Base-by-base conservation (phyloP, 64 coral and sea anemone genomes). In the Stylophora pistillata region DNA sequence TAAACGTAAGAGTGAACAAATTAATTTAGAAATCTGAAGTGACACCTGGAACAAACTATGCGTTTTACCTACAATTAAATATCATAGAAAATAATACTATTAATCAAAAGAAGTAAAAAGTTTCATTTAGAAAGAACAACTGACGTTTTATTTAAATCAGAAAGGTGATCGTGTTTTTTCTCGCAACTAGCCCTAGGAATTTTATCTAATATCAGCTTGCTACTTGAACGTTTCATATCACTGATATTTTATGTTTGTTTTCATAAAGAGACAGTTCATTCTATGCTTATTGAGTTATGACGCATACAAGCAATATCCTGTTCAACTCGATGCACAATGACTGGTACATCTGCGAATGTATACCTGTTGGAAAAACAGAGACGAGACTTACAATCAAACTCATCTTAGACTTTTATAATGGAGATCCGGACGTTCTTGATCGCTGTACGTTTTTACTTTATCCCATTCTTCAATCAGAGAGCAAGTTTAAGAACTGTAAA, bases 331-430 rank as follows among this genome's bases (percentile, higher is more conserved):
- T 85, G 79, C 86, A 88, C 53, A 78, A 81, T 5, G 94, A 91
- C 52, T 95, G 94, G 94, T 95, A 85, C n/a, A 65, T 92, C 17
- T 95, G 94, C 63, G 90, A 95, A 74, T 73, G 72, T 47, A 47
- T 47, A 4, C 37, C 37, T 47, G 37, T 47, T 18, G 2, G 1
- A 31, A 17, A 66, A 73, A 7, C 61, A 72, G 31, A 88, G 80
- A 18, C 34, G 37, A 47, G 37, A 2, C 30, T 21, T 53, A 31
- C 29, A 9, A 83, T 31, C 26, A 4, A 68, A 20, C 1, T 83
- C 14, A 34, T 23, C 53, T 60, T 83, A 0, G 80, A 83, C 61
- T 83, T 68, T 53, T 83, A 83, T 60, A 83, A 69, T 29, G 80
- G 80, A 15, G 21, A 83, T 4, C 80, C 61, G 26, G 61, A 83